Evolutionary conservation across 2,113 vertebrate species (phyloP), one percentile per base, ranked within the genome.

Genomic region (Neogobius melanostomus): DNA sequence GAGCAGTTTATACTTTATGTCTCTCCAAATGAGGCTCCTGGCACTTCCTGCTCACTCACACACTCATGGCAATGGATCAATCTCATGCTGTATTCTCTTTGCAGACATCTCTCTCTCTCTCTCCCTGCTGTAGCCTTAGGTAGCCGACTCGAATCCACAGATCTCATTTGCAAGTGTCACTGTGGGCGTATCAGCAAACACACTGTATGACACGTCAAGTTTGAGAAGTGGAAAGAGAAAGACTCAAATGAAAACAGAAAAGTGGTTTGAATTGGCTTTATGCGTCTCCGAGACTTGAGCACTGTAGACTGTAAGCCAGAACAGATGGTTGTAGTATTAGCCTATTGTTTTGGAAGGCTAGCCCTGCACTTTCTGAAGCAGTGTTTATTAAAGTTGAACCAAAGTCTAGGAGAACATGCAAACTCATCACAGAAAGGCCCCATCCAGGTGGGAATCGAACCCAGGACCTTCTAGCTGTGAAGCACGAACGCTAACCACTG

Each of bases 21-120:
- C 75, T 66, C 81, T 86, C 85, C 82, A 86, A 89, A 88, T 80
- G 80, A 77, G 79, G 79, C 71, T 71, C 8, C 77, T 75, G 78
- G 83, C 80, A 71, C 72, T 62, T 83, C 46, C 72, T 52, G 47
- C 50, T 64, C 36, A 17, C 81, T 85, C 85, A 81, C 60, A 75
- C 72, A 75, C 69, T 80, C 82, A 49, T 83, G 84, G 82, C 73
- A 77, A 75, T 75, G 14, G 69, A 82, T 84, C 81, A 82, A 51
- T 70, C 71, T 72, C 43, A 14, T 7, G 6, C n/a, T 0, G 10
- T 69, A 36, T 36, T 36, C 60, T 44, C 50, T 74, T 63, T 76
- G 28, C 68, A 21, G 64, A 48, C 48, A 16, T 43, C 17, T 65
- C 49, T 43, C 57, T 48, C 46, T 77, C 65, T 62, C 28, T 21